Evolutionary conservation across 2,113 vertebrate species (phyloP).

Genomic region (Onychostoma macrolepis): DNA sequence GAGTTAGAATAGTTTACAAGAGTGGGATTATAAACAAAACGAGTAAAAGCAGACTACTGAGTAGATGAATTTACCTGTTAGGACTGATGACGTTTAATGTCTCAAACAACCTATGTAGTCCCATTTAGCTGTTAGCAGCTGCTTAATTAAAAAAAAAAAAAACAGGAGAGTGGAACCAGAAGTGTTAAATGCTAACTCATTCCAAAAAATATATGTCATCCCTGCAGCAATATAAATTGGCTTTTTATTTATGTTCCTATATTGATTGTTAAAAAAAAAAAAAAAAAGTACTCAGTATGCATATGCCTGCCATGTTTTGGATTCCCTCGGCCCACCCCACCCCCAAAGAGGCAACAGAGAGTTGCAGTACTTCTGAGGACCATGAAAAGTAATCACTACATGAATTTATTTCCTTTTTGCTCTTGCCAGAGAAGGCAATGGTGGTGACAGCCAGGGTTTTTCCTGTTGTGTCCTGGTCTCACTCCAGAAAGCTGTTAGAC

Average conservation of each 20-base stretch:
- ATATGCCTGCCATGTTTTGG: background rate
- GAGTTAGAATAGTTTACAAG: background rate
- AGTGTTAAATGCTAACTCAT: background rate
- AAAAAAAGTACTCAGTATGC: constrained; percentile 3
- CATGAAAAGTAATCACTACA: constrained; percentile 68
- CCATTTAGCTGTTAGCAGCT: background rate
- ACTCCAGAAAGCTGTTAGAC: constrained; percentile 68
- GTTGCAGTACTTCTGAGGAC: constrained; percentile 52
- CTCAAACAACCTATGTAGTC: background rate
- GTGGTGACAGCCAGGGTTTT: constrained; percentile 72
- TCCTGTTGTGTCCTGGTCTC: constrained; percentile 68
- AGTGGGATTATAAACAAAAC: background rate
- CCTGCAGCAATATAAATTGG: background rate
- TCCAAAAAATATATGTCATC: background rate
- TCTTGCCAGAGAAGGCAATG: constrained; percentile 37
- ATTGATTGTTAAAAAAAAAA: background rate
- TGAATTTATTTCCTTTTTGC: constrained; percentile 64
- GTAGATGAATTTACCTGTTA: background rate
- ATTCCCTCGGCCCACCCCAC: background rate
- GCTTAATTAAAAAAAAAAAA: background rate
- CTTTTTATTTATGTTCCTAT: constrained; percentile 1
- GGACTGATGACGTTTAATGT: background rate
- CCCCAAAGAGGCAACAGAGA: constrained; percentile 39
- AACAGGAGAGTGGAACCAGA: background rate
- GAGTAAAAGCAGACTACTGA: background rate